A percentile compares a stretch with the other conserved stretches of the same genome.
phyloP scores from a whole-genome alignment of 1,140 invertebrate species.

The Conus betulinus region DNA sequence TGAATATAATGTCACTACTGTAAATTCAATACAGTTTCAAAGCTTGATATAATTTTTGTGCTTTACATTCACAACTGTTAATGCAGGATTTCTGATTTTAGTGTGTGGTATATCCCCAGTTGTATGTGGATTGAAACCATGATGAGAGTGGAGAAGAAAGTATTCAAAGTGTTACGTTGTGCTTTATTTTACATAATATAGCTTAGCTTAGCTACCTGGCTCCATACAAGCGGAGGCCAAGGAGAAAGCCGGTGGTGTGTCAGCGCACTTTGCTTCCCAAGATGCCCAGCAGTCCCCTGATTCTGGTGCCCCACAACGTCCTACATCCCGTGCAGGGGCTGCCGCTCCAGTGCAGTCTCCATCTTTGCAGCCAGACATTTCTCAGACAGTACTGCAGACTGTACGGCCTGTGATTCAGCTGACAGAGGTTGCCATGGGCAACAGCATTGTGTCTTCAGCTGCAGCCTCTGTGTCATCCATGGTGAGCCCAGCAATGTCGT shows the following conservation, averaged over 20 bases:
- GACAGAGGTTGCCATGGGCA: neutral
- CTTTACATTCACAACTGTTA: too few species aligned
- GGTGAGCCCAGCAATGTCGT: constrained; percentile 78
- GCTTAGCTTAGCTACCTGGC: constrained; percentile 23
- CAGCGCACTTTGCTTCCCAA: constrained; percentile 51
- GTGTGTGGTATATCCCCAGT: too few species aligned
- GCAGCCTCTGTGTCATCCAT: neutral
- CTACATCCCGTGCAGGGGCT: neutral
- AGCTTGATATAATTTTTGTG: too few species aligned
- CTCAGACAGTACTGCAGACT: neutral
- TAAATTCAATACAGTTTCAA: too few species aligned
- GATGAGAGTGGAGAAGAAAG: too few species aligned
- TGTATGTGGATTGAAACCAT: too few species aligned
- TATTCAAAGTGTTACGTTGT: too few species aligned
- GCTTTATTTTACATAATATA: too few species aligned
- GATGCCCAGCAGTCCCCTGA: constrained; percentile 23
- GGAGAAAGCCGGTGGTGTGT: constrained; percentile 45
- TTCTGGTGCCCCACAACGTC: neutral
- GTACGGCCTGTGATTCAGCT: neutral
- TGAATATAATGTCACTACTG: too few species aligned
- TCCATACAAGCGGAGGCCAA: constrained; percentile 23
- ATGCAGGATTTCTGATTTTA: too few species aligned
- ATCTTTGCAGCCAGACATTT: neutral
- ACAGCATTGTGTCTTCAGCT: neutral
- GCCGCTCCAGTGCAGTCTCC: neutral